phyloP scores from a whole-genome alignment of 2,113 vertebrate species.

The Ia io region DNA sequence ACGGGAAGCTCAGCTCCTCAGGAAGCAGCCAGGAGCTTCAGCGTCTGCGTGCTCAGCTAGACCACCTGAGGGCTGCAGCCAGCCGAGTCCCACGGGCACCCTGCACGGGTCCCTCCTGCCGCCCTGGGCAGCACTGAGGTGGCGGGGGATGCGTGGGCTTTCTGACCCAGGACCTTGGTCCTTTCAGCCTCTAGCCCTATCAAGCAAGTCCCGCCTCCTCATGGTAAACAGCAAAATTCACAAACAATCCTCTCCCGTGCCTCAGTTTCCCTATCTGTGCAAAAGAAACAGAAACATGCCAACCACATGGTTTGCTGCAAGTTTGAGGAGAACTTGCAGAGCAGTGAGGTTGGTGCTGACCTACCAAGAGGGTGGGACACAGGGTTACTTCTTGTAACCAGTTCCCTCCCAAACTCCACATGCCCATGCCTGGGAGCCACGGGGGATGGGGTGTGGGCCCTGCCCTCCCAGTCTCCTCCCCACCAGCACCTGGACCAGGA shows the following conservation, averaged over 20 bases:
- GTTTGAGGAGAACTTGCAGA: neutral
- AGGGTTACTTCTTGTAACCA: fast-evolving
- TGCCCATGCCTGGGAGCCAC: fast-evolving
- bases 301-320: neutral
- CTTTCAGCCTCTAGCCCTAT: neutral
- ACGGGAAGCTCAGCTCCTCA: neutral
- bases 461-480: neutral
- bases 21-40: neutral
- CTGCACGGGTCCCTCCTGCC: neutral
- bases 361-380: neutral
- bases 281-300: neutral
- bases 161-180: neutral
- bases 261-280: neutral
- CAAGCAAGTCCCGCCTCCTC: neutral
- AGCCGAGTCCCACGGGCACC: neutral
- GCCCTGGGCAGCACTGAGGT: fast-evolving
- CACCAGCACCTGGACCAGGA: neutral
- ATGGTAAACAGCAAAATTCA: neutral
- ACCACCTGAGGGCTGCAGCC: neutral
- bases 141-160: fast-evolving
- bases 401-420: neutral
- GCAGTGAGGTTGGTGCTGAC: too few relatives aligned
- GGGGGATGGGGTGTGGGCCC: neutral
- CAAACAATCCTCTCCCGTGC: neutral
- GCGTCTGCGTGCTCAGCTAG: neutral